Percentiles rank a stretch among this genome's conserved stretches.
These are phyloP conservation scores for Solea senegalensis DNA, from an alignment of 2,113 vertebrate genomes.

Conservation along the genomic window DNA sequence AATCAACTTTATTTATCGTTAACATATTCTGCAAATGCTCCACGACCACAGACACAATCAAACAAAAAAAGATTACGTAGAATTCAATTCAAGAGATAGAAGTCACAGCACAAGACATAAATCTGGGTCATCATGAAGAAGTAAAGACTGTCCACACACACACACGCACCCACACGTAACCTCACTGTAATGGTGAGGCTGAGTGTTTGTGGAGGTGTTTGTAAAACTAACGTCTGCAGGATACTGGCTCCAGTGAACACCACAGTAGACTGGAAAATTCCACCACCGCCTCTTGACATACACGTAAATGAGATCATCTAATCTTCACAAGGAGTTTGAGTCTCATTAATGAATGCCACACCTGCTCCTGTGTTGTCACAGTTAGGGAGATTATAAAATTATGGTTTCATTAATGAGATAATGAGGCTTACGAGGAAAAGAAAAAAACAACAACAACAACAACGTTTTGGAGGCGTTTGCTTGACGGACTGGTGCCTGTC, in stretches of 20 bases:
- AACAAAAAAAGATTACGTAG: no score
- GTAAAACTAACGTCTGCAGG: neutral
- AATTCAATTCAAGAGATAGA: neutral
- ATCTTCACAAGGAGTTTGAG: neutral
- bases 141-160: neutral
- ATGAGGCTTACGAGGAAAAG: conserved; percentile 30
- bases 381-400: conserved; percentile 27
- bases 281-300: neutral
- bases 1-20: conserved; percentile 18
- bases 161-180: neutral
- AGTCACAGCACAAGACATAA: neutral
- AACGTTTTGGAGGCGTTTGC: conserved; percentile 6
- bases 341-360: conserved; percentile 20
- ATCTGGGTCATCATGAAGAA: neutral
- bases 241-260: no score
- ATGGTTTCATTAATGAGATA: conserved; percentile 26
- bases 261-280: neutral
- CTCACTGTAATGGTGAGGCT: neutral
- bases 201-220: neutral
- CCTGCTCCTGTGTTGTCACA: conserved; percentile 14
- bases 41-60: neutral
- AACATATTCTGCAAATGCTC: conserved; percentile 6
- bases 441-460: neutral
- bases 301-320: neutral
- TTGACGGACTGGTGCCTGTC: conserved; percentile 21